A percentile compares a stretch with the other conserved stretches of the same genome.
These are phyloP conservation scores for Norana najaformis DNA, from an alignment of 2,888 invertebrate species.

Conservation along the genomic window DNA sequence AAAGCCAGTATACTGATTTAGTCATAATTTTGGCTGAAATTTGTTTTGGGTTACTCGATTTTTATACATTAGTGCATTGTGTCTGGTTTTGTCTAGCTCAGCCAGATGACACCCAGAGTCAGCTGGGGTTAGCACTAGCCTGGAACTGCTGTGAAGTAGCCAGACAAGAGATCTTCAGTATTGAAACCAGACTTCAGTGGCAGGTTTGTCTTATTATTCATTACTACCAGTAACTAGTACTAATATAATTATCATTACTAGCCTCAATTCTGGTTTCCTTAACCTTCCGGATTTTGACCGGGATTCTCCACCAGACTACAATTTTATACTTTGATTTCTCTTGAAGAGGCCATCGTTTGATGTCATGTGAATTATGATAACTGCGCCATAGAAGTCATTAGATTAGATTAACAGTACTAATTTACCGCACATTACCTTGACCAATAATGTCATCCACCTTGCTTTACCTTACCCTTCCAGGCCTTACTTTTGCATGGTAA, in stretches of 20 bases:
- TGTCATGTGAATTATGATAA: background rate
- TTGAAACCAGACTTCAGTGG: conserved; percentile 44
- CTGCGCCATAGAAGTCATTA: background rate
- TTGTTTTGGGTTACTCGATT: background rate
- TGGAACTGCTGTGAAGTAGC: conserved; percentile 62
- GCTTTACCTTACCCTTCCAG: background rate
- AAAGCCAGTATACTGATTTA: background rate
- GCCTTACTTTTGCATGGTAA: no score
- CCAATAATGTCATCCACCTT: no score
- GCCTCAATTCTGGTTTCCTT: background rate
- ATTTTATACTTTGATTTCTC: background rate
- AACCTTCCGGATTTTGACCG: background rate
- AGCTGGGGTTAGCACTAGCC: conserved; percentile 60
- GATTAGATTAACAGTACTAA: background rate
- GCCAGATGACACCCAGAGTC: conserved; percentile 54
- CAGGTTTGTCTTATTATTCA: conserved; percentile 35
- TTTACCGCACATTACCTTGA: no score
- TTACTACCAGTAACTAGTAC: background rate
- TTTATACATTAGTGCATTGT: background rate
- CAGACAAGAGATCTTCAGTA: conserved; percentile 56
- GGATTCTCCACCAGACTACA: background rate
- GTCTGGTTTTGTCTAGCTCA: conserved; percentile 48
- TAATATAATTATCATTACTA: no score
- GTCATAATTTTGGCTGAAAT: background rate
- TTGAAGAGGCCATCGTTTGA: background rate